phyloP scores from a whole-genome alignment of 2,797 vertebrate species.

The Neosalanx taihuensis region DNA sequence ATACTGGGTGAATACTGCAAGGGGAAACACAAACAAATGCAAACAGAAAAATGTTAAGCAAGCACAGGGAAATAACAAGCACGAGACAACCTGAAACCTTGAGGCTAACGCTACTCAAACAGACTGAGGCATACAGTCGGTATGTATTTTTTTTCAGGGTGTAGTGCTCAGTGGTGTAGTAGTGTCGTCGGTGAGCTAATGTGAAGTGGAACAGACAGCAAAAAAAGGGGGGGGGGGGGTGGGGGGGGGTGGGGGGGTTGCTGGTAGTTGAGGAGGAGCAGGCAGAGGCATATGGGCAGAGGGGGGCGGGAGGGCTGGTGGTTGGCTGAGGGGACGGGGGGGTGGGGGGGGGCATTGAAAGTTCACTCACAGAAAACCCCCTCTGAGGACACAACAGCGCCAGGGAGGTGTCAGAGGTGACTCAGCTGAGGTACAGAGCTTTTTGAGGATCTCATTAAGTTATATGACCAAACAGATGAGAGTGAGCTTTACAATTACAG shows the following conservation, averaged over 20 bases:
- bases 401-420: constrained; percentile 37
- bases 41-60: constrained; percentile 35
- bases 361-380: constrained; percentile 48
- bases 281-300: constrained; percentile 19
- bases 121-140: background rate
- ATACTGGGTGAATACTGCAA: constrained; percentile 94
- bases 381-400: constrained; percentile 36
- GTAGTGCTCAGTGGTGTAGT: constrained; percentile 18
- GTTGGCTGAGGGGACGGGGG: constrained; percentile 11
- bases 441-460: constrained; percentile 10
- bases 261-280: constrained; percentile 16
- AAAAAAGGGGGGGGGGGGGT: background rate
- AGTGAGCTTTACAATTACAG: constrained; percentile 4
- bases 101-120: background rate
- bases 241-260: background rate
- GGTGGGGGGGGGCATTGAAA: constrained; percentile 17
- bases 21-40: background rate
- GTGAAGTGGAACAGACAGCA: background rate
- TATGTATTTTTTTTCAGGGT: background rate
- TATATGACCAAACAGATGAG: constrained; percentile 31
- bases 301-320: constrained; percentile 10
- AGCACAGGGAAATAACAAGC: background rate
- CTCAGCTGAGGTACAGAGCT: constrained; percentile 26
- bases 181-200: constrained; percentile 1
- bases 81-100: constrained; percentile 4